phyloP scores from a whole-genome alignment of 2,888 invertebrate genomes.

The Ditylenchus weischeri region DNA sequence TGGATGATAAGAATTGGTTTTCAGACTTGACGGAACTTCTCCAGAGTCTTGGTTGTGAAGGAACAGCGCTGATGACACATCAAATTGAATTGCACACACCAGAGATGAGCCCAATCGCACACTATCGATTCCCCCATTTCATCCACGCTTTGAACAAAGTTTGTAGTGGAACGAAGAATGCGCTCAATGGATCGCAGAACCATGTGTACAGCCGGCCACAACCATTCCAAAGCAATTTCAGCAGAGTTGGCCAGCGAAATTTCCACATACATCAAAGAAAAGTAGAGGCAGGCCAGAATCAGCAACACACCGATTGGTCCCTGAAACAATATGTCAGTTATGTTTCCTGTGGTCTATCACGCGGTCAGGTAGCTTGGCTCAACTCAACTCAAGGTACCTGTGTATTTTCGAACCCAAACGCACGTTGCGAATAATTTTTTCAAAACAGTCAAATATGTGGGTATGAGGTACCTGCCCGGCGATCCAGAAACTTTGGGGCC shows the following conservation, averaged over 20 bases:
- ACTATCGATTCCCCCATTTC: conserved; percentile 23
- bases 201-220: conserved; percentile 22
- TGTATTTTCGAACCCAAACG: too few relatives aligned
- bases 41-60: conserved; percentile 22
- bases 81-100: conserved; percentile 24
- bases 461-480: too few relatives aligned
- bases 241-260: not conserved
- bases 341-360: too few relatives aligned
- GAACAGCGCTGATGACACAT: conserved; percentile 28
- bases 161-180: conserved; percentile 8
- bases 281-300: conserved; percentile 1
- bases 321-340: not conserved
- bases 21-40: conserved; percentile 8
- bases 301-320: conserved; percentile 7
- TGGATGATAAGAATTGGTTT: too few relatives aligned
- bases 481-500: too few relatives aligned
- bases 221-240: not conserved
- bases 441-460: too few relatives aligned
- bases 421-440: too few relatives aligned
- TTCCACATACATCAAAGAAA: conserved; percentile 1
- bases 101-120: conserved; percentile 23
- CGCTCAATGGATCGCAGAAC: conserved; percentile 18
- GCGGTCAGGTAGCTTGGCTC: too few relatives aligned
- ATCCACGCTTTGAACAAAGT: conserved; percentile 16
- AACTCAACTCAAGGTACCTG: too few relatives aligned